Base-by-base conservation (phyloP, 2,888 invertebrate species). In the Phlogophora meticulosa region DNA sequence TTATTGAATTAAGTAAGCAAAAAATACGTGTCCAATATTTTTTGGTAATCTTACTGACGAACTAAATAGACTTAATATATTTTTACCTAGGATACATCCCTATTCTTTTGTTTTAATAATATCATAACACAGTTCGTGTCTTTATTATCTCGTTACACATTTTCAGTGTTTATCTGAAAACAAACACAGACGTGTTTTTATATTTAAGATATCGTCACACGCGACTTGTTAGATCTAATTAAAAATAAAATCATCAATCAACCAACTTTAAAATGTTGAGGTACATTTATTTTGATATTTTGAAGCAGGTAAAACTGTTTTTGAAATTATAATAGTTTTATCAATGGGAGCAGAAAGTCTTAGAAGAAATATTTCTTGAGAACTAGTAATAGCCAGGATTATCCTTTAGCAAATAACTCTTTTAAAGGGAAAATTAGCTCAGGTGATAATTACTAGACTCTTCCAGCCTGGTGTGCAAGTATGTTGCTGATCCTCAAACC, bases 211-310 rank as follows among this genome's bases (percentile, higher is more conserved):
- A 17, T 24, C 42, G 57, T 62, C 63, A 73, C 63, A 59, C 53
- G 66, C 56, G 43, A 56, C 32, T 58, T 61, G 64, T 78, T 61
- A 59, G 34, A n/a, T 28, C 20, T 71, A 57, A 82, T 70, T 62
- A 62, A 46, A 61, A 61, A 80, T 81, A 66, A 70, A 62, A 66
- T 55, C 42, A 76, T 83, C 72, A 76, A 78, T 76, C 72, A 76
- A 59, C 34, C 43, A 48, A n/a, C n/a, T n/a, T n/a, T n/a, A 28
- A 10, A 7, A n/a, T 9, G 4, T 32, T 42, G n/a, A n/a, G n/a
- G n/a, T 11, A 1, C 13, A 32, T 22, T 22, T n/a, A 32, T 32
- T 60, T 42, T 7, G 7, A n/a, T 34, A 13, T 52, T 38, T 59
- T 28, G 0, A 20, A 20, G 7, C 28, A 32, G 13, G 4, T 17